These are phyloP conservation scores for Gryllus longicercus DNA, from an alignment of 2,888 invertebrate species.

Conservation along the genomic window DNA sequence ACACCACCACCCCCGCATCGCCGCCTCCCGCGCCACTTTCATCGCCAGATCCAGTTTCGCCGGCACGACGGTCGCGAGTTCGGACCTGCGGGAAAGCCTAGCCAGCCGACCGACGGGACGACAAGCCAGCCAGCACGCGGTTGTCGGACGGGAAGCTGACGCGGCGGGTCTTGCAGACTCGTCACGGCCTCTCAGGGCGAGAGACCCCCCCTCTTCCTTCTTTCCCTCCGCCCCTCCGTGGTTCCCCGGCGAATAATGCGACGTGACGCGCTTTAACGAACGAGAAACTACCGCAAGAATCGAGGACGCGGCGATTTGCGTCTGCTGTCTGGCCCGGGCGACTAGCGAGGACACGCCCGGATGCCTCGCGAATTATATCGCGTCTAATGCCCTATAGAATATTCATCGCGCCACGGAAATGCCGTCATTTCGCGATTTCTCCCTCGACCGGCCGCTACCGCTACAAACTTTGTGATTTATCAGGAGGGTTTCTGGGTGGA, in stretches of 20 bases:
- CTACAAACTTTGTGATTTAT: no score
- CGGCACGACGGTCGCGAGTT: not conserved
- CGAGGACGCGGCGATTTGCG: not conserved
- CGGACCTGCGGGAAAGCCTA: not conserved
- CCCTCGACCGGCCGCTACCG: not conserved
- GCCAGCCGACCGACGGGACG: not conserved
- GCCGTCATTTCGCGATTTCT: not conserved
- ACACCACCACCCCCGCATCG: no score
- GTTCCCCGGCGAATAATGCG: not conserved
- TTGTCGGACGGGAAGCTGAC: no score
- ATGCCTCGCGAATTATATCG: not conserved
- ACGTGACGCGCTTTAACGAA: slow-evolving; percentile 8
- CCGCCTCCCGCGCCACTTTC: not conserved
- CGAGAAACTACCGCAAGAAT: not conserved
- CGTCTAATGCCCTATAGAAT: not conserved
- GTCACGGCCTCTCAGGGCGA: not conserved
- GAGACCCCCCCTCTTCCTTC: not conserved
- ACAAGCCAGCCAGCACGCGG: no score
- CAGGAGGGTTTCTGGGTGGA: not conserved
- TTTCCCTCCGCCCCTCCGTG: not conserved
- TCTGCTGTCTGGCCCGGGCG: not conserved
- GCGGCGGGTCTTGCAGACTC: not conserved
- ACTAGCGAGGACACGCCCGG: not conserved
- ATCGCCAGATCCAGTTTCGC: not conserved
- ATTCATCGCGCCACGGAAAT: not conserved